Evolutionary conservation across 2,888 invertebrate genomes (phyloP), one percentile per base, ranked within the genome.

Genomic region (Ochropacha duplaris): DNA sequence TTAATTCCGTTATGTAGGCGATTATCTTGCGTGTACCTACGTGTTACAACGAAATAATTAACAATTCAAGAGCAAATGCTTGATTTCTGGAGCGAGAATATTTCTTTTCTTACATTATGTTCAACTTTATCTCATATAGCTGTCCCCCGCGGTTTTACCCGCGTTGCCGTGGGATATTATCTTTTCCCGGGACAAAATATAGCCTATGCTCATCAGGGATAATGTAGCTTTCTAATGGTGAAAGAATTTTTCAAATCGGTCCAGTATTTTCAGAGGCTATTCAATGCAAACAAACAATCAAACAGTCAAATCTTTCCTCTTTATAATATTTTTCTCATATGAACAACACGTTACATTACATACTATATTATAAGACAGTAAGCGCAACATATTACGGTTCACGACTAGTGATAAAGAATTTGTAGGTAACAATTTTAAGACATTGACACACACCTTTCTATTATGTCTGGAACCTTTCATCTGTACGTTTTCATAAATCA

Each of bases 31-130:
- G 6, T 19, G 19, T 39, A 24, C n/a, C n/a, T n/a, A n/a, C 54
- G 24, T 54, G 36, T 22, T 51, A 12, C 12, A 52, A 12, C 19
- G 31, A 31, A 22, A 31, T 31, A n/a, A 19, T 12, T 31, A 44
- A 44, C 19, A 24, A 74, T 67, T 64, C 56, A 55, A 62, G 60
- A 56, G 60, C 58, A 61, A 68, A 71, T 69, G 61, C 56, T 65
- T 73, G 64, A 51, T 68, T 71, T 81, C 78, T 76, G 65, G 80
- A 84, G 80, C 83, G 82, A 72, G 69, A 68, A 80, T 72, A 64
- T 75, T 76, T 76, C 71, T 69, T 73, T 50, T 26, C 12, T 14
- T 24, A 28, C 16, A 34, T 31, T 31, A 31, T 12, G 19, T 31
- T 22, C 19, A 52, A 31, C 11, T 14, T n/a, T 52, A 52, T 52